A percentile compares a stretch with the other conserved stretches of the same genome.
Conservation (phyloP, 2,797 vertebrate genomes). For the Poecilia wingei region DNA sequence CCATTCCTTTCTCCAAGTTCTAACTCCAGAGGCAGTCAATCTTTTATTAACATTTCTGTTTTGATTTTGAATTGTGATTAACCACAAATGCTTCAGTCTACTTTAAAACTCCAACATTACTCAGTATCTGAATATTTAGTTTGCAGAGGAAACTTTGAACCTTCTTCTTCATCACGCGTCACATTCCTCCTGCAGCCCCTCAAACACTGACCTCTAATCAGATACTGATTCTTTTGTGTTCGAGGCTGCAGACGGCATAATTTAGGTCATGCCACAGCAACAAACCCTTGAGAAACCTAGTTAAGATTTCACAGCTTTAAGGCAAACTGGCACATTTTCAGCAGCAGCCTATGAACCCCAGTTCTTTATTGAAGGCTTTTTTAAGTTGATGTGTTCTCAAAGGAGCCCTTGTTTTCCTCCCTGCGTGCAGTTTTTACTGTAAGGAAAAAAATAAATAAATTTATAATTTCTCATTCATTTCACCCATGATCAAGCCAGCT, state of each 20-base stretch:
- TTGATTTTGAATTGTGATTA: background rate
- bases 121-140: background rate
- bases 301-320: slow-evolving; percentile 34
- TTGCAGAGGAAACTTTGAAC: slow-evolving; percentile 18
- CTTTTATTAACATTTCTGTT: background rate
- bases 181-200: background rate
- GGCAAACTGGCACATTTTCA: slow-evolving; percentile 40
- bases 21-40: background rate
- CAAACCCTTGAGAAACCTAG: slow-evolving; percentile 18
- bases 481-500: slow-evolving; percentile 47
- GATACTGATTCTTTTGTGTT: slow-evolving; percentile 47
- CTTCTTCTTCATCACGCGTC: slow-evolving; percentile 2
- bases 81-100: background rate
- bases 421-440: slow-evolving; percentile 6
- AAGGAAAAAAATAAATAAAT: slow-evolving; percentile 27
- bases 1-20: background rate
- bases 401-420: slow-evolving; percentile 41
- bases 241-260: slow-evolving; percentile 25
- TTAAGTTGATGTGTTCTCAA: slow-evolving; percentile 33
- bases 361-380: slow-evolving; percentile 16
- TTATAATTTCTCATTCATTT: slow-evolving; percentile 44
- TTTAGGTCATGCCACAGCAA: slow-evolving; percentile 47
- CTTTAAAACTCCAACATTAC: background rate
- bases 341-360: slow-evolving; percentile 31
- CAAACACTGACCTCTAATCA: slow-evolving; percentile 31